Evolutionary conservation across 2,113 vertebrate genomes (phyloP).

Genomic region (Pelodiscus sinensis): DNA sequence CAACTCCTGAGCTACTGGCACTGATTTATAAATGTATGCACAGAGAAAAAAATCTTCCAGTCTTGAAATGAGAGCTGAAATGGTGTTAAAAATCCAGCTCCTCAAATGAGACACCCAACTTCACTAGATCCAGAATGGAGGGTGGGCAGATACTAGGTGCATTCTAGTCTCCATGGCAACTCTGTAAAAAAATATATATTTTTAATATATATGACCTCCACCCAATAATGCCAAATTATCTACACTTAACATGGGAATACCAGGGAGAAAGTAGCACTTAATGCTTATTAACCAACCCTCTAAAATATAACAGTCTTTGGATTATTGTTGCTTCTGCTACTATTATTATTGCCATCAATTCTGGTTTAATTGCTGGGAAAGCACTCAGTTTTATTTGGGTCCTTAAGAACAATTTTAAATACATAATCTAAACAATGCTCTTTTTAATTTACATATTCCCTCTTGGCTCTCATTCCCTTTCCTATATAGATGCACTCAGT

Average conservation of each 20-base stretch:
- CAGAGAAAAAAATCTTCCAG: neutral
- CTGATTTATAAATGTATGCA: neutral
- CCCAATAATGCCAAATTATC: neutral
- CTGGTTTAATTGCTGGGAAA: neutral
- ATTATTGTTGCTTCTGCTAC: neutral
- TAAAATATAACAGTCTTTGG: neutral
- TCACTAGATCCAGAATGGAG: neutral
- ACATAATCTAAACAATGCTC: neutral
- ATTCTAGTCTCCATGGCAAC: neutral
- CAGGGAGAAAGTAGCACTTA: neutral
- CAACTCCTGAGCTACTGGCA: neutral
- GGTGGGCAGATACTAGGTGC: neutral
- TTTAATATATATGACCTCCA: neutral
- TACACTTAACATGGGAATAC: neutral
- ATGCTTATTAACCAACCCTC: neutral
- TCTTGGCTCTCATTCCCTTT: neutral
- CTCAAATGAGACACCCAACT: neutral
- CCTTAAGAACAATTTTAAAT: neutral
- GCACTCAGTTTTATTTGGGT: neutral
- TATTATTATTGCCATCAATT: neutral
- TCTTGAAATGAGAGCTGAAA: neutral
- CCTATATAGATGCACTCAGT: neutral
- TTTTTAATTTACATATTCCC: neutral
- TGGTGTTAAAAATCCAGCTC: neutral
- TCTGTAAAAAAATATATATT: neutral